Evolutionary conservation across 1,140 invertebrate species (phyloP).

Genomic region (Diploscapter pachys): DNA sequence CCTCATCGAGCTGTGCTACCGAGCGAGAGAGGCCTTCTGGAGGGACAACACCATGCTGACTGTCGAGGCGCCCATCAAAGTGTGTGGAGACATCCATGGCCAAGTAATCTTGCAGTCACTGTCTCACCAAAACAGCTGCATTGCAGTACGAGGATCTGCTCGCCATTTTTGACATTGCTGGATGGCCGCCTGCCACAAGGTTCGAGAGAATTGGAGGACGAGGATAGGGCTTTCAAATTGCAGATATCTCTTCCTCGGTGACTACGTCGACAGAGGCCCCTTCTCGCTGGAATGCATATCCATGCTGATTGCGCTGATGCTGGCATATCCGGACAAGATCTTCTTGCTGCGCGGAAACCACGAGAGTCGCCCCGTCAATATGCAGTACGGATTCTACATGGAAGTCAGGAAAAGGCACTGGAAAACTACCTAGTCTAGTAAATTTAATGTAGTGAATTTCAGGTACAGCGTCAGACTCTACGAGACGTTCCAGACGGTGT

Average conservation of each 20-base stretch:
- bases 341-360: conserved; percentile 93
- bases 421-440: no score
- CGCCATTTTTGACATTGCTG: conserved; percentile 24
- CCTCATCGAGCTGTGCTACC: conserved; percentile 46
- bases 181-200: conserved; percentile 21
- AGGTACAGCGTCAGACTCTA: conserved; percentile 40
- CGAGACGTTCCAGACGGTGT: conserved; percentile 59
- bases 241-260: conserved; percentile 48
- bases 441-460: background rate
- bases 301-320: conserved; percentile 62
- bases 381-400: conserved; percentile 70
- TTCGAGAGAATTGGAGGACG: background rate
- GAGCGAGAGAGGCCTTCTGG: conserved; percentile 46
- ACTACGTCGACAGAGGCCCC: background rate
- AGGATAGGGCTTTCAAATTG: background rate
- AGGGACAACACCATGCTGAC: conserved; percentile 32
- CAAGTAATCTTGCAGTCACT: conserved; percentile 50
- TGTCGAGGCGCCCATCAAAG: conserved; percentile 25
- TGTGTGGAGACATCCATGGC: conserved; percentile 59
- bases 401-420: conserved; percentile 12
- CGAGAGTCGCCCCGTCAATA: conserved; percentile 73
- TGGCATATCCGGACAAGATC: conserved; percentile 88
- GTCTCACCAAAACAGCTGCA: no score
- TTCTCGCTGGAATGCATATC: background rate
- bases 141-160: conserved; percentile 55